Evolutionary conservation across 2,113 vertebrate species (phyloP).

Genomic region (Propithecus coquereli): DNA sequence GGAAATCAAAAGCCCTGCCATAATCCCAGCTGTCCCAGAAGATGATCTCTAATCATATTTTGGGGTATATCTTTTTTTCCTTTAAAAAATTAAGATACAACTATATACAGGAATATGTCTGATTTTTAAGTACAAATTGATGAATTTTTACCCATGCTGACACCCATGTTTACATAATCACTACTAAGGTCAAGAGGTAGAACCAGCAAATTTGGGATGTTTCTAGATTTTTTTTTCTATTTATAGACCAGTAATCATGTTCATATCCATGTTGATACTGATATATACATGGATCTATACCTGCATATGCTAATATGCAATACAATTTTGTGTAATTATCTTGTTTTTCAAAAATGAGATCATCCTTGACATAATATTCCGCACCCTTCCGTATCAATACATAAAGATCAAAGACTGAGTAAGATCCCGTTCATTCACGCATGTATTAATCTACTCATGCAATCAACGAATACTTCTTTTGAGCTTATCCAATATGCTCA

Average conservation of each 20-base stretch:
- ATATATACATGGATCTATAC: not conserved
- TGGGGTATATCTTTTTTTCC: not conserved
- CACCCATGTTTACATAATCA: not conserved
- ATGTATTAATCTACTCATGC: not conserved
- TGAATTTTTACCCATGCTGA: not conserved
- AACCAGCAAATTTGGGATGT: not conserved
- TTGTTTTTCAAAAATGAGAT: constrained; percentile 1
- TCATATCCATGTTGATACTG: not conserved
- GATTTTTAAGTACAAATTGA: not conserved
- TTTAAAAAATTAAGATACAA: not conserved
- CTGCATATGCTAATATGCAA: not conserved
- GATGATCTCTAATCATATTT: not conserved
- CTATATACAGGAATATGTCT: not conserved
- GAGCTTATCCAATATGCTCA: not conserved
- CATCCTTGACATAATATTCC: not conserved
- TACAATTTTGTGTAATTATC: not conserved
- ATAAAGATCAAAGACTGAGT: not conserved
- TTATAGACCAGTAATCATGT: not conserved
- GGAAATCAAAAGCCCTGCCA: not conserved
- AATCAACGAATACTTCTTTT: not conserved
- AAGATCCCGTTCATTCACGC: not conserved
- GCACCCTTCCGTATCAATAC: not conserved
- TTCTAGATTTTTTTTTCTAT: not conserved
- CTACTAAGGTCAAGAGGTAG: not conserved
- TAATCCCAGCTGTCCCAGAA: not conserved